Evolutionary conservation across 2,797 vertebrate genomes (phyloP).

Genomic region (Pteronotus mesoamericanus): DNA sequence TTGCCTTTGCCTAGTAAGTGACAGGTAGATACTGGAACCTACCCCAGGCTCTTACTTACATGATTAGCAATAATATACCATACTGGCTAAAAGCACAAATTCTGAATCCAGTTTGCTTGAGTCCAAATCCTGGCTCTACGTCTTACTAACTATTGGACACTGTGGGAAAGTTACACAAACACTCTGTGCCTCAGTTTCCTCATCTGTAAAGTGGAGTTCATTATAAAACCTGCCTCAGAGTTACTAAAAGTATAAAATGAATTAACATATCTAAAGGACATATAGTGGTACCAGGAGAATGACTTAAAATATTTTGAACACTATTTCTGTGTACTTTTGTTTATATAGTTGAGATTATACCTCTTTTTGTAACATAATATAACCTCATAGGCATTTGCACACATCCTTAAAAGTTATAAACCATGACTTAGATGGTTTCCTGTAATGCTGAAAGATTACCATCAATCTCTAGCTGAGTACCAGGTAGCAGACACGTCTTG

Average conservation of each 20-base stretch:
- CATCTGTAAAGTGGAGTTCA: background rate
- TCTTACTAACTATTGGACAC: background rate
- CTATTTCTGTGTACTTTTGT: background rate
- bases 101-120: background rate
- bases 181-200: background rate
- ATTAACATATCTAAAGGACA: background rate
- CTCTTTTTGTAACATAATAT: background rate
- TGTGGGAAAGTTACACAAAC: background rate
- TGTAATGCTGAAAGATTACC: background rate
- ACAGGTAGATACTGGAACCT: background rate
- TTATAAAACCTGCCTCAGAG: background rate
- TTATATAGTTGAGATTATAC: background rate
- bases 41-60: background rate
- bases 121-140: background rate
- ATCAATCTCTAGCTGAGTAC: background rate
- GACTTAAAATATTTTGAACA: background rate
- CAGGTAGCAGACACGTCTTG: background rate
- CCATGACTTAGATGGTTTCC: background rate
- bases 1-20: background rate
- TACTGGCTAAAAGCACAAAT: background rate
- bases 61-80: background rate
- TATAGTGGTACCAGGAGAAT: background rate
- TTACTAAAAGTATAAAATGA: background rate
- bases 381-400: background rate
- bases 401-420: slow-evolving; percentile 1